phyloP scores from a whole-genome alignment of 2,113 vertebrate genomes.

The Peromyscus maniculatus region DNA sequence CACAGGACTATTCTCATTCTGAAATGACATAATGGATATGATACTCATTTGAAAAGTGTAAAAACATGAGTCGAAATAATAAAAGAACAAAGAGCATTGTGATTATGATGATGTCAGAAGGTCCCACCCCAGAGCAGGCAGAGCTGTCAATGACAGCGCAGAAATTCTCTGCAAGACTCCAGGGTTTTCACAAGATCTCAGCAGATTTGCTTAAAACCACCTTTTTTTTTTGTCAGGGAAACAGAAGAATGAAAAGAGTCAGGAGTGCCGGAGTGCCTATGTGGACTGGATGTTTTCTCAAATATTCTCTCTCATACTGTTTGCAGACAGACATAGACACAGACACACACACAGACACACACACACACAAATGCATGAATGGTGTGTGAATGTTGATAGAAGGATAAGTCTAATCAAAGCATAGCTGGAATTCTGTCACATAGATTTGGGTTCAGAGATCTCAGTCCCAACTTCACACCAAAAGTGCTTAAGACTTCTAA shows the following conservation, averaged over 20 bases:
- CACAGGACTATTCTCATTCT: background rate
- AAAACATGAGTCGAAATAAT: slow-evolving; percentile 58
- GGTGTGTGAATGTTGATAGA: background rate
- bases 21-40: slow-evolving; percentile 21
- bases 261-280: background rate
- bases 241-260: background rate
- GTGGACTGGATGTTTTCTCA: background rate
- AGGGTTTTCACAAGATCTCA: background rate
- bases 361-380: background rate
- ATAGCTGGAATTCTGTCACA: background rate
- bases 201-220: background rate
- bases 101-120: slow-evolving; percentile 36
- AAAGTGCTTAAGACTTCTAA: background rate
- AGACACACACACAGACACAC: too few relatives aligned
- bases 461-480: fast-evolving
- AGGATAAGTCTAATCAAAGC: background rate
- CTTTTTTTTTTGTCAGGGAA: background rate
- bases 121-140: background rate
- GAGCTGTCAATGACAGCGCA: background rate
- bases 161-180: background rate
- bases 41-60: slow-evolving; percentile 53
- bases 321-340: background rate
- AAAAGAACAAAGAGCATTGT: slow-evolving; percentile 55
- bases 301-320: background rate
- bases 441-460: too few relatives aligned